A percentile compares a stretch with the other conserved stretches of the same genome.
These are phyloP conservation scores for Platichthys flesus DNA, from an alignment of 2,113 vertebrate species.

Conservation along the genomic window DNA sequence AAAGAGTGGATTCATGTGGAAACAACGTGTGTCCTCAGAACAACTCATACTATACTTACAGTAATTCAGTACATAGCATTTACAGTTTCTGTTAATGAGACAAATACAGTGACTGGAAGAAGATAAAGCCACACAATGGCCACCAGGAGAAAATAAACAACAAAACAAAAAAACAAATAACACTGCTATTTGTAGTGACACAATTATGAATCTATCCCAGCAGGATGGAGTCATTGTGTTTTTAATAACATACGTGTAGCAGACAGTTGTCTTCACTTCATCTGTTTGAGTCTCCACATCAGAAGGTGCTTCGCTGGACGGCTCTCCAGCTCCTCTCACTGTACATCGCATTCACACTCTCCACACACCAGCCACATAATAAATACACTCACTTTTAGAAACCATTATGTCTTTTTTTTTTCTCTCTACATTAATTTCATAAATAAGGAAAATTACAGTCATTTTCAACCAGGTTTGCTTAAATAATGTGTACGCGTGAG, in stretches of 20 bases:
- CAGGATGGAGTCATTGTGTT: constrained; percentile 21
- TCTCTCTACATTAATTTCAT: constrained; percentile 67
- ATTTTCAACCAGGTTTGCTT: constrained; percentile 52
- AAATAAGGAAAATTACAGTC: constrained; percentile 76
- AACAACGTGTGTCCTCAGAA: constrained; percentile 8
- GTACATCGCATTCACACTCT: constrained; percentile 59
- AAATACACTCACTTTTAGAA: constrained; percentile 75
- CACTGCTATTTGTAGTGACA: constrained; percentile 69
- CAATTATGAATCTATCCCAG: constrained; percentile 32
- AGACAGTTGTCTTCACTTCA: constrained; percentile 40
- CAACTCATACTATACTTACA: constrained; percentile 39
- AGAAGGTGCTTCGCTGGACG: constrained; percentile 61
- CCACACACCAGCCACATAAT: constrained; percentile 72
- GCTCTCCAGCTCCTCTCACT: constrained; percentile 28
- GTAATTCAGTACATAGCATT: constrained; percentile 49
- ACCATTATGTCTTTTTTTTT: constrained; percentile 17
- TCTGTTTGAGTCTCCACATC: constrained; percentile 36
- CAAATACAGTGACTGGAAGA: constrained; percentile 56
- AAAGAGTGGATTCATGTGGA: constrained; percentile 15
- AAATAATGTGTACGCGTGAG: constrained; percentile 55
- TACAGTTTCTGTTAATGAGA: constrained; percentile 52
- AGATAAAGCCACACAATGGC: constrained; percentile 67
- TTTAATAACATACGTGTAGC: constrained; percentile 40
- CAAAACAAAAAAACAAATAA: constrained; percentile 49
- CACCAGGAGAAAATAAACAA: constrained; percentile 21